Percentiles rank a stretch among this genome's conserved stretches.
Conservation (phyloP, 2,888 invertebrate species). For the Zaprionus lineosus region DNA sequence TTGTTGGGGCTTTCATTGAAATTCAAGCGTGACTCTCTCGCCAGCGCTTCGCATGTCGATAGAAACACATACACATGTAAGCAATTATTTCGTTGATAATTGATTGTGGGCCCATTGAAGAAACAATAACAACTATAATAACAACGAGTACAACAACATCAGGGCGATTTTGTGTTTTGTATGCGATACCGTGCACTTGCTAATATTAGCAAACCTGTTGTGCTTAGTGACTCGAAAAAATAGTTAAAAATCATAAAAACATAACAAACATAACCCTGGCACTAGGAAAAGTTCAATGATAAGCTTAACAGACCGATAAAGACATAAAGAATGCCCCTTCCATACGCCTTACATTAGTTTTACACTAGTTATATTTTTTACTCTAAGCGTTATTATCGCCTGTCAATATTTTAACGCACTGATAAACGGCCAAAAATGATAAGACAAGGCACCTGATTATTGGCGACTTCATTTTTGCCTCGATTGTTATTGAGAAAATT, state of each 20-base stretch:
- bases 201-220: constrained; percentile 50
- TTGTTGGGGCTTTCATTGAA: constrained; percentile 56
- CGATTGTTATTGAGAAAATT: constrained; percentile 13
- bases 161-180: constrained; percentile 46
- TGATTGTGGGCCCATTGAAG: constrained; percentile 34
- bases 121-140: constrained; percentile 36
- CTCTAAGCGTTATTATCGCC: constrained; percentile 28
- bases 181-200: constrained; percentile 45
- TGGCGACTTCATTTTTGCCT: constrained; percentile 10
- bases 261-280: not conserved
- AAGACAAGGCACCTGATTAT: constrained; percentile 36
- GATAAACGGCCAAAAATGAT: constrained; percentile 41
- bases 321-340: no score
- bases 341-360: not conserved
- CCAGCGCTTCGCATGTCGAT: constrained; percentile 70
- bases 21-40: constrained; percentile 70
- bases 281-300: constrained; percentile 17
- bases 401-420: constrained; percentile 35
- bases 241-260: constrained; percentile 13
- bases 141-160: constrained; percentile 37
- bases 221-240: constrained; percentile 10
- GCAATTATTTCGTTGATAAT: constrained; percentile 75
- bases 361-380: constrained; percentile 2
- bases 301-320: constrained; percentile 11
- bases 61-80: constrained; percentile 26